phyloP scores from a whole-genome alignment of 2,888 invertebrate genomes.

The Arrhopalites spinosus region DNA sequence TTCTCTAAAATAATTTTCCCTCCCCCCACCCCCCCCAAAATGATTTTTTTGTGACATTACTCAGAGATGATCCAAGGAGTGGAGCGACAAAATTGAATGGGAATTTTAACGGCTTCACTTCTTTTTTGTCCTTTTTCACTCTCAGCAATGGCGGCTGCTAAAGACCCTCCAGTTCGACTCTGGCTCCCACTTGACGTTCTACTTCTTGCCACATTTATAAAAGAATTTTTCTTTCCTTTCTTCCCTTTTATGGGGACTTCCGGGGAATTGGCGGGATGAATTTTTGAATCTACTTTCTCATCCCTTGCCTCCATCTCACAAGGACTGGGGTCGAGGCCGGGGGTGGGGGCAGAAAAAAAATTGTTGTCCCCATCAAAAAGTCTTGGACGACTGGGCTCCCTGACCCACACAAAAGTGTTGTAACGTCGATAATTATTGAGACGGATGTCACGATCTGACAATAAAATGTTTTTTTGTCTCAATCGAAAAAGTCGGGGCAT shows the following conservation, averaged over 20 bases:
- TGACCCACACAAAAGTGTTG: constrained; percentile 36
- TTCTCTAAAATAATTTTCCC: too few relatives aligned
- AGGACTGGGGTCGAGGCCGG: not conserved
- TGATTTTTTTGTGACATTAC: too few relatives aligned
- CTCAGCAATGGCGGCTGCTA: not conserved
- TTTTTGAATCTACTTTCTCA: too few relatives aligned
- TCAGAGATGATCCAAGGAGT: constrained; percentile 21
- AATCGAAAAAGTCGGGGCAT: constrained; percentile 12
- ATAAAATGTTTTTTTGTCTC: constrained; percentile 1
- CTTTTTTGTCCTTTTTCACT: not conserved
- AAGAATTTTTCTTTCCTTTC: too few relatives aligned
- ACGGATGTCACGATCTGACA: not conserved
- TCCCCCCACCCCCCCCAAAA: not conserved
- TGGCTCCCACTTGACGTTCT: not conserved
- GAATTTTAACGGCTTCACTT: not conserved
- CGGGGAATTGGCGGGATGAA: too few relatives aligned
- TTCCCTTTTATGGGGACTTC: too few relatives aligned
- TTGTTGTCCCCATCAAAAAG: constrained; percentile 6
- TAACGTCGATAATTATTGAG: constrained; percentile 31
- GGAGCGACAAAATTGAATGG: constrained; percentile 21
- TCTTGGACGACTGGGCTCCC: constrained; percentile 24
- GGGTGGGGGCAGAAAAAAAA: not conserved
- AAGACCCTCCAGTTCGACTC: not conserved
- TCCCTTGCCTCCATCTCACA: too few relatives aligned
- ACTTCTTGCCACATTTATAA: too few relatives aligned